phyloP scores from a whole-genome alignment of 2,113 vertebrate genomes.

The Siniperca knerii region DNA sequence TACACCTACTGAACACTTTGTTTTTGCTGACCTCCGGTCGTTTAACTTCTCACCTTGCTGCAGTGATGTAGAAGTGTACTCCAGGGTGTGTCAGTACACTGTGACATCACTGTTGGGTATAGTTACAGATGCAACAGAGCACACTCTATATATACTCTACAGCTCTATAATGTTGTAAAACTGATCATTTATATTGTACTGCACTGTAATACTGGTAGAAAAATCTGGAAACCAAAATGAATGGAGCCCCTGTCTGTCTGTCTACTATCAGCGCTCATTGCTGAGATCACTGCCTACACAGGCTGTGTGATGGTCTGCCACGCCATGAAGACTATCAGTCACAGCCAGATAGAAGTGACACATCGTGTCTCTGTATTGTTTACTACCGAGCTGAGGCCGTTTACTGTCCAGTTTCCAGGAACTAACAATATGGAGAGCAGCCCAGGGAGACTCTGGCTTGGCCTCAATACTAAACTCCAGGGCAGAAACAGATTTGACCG shows the following conservation, averaged over 20 bases:
- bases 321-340: conserved; percentile 31
- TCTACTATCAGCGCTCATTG: not conserved
- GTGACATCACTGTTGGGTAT: too few species aligned
- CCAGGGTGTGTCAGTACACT: too few species aligned
- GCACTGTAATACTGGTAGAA: accelerated
- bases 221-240: not conserved
- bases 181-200: not conserved
- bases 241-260: not conserved
- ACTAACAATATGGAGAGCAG: conserved; percentile 42
- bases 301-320: conserved; percentile 2
- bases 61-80: too few species aligned
- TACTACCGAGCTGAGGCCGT: conserved; percentile 26
- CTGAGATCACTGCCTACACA: conserved; percentile 4
- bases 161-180: not conserved
- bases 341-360: conserved; percentile 30
- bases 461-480: conserved; percentile 18
- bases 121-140: not conserved
- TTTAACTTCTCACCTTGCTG: too few species aligned
- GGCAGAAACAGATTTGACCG: conserved; percentile 7
- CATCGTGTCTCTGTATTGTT: conserved; percentile 35
- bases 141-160: too few species aligned
- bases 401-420: conserved; percentile 41
- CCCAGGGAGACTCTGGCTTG: conserved; percentile 27
- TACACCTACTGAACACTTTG: too few species aligned
- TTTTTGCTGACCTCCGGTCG: too few species aligned